Percentiles rank a stretch among this genome's conserved stretches.
phyloP scores from a whole-genome alignment of 2,113 vertebrate species.

The Passer domesticus region DNA sequence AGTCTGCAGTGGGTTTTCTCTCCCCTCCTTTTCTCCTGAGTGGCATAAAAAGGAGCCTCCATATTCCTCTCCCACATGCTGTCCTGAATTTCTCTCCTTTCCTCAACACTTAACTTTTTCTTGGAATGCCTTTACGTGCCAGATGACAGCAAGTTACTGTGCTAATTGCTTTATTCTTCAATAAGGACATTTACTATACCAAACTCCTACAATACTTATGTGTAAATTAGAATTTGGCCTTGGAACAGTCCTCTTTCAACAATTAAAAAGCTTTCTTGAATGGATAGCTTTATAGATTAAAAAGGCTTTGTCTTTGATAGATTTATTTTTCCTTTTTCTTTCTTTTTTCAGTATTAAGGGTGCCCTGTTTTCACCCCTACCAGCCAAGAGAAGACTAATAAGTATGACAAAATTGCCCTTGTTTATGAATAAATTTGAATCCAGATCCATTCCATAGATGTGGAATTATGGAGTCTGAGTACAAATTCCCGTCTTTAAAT shows the following conservation, averaged over 20 bases:
- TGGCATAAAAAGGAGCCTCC: slow-evolving; percentile 73
- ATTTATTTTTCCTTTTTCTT: neutral
- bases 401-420: neutral
- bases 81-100: slow-evolving; percentile 81
- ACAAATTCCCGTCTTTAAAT: neutral
- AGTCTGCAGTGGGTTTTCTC: slow-evolving; percentile 68
- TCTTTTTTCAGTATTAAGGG: neutral
- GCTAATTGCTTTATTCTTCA: slow-evolving; percentile 77
- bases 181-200: slow-evolving; percentile 76
- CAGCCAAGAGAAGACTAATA: neutral
- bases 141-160: slow-evolving; percentile 78
- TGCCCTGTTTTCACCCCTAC: neutral
- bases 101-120: slow-evolving; percentile 79
- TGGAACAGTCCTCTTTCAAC: slow-evolving; percentile 65
- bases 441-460: neutral
- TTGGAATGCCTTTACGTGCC: slow-evolving; percentile 76
- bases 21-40: slow-evolving; percentile 63
- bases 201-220: slow-evolving; percentile 75
- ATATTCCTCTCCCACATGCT: slow-evolving; percentile 78
- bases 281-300: slow-evolving; percentile 17
- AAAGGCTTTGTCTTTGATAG: neutral
- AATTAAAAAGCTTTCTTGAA: slow-evolving; percentile 47
- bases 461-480: neutral
- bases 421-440: slow-evolving; percentile 13
- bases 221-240: slow-evolving; percentile 72